Base-by-base conservation (phyloP, 1,140 invertebrate genomes). In the Chionoecetes opilio region DNA sequence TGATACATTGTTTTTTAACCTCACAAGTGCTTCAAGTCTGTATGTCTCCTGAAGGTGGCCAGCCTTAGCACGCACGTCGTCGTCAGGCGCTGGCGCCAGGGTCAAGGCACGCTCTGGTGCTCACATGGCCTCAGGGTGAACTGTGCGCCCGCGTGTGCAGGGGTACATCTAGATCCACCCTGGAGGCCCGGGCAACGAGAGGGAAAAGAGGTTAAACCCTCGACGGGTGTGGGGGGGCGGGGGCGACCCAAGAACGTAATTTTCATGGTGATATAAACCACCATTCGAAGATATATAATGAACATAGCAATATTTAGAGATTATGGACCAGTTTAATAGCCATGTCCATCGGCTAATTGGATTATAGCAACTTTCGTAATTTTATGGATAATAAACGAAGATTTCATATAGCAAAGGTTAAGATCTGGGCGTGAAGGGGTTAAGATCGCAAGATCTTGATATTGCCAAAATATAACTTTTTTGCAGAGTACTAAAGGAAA, bases 21-120 rank as follows among this genome's bases (percentile, higher is more conserved):
- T n/a, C n/a, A n/a, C n/a, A 85, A 93, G 34, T 93, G 82, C 37
- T 86, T 93, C n/a, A 82, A 3, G 82, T 93, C 92, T 14, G 84
- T 38, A 0, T 21, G 37, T 38, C 86, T 82, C 2, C n/a, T n/a
- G 92, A 46, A 93, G 84, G 38, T 35, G 1, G 32, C 32, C 5
- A 34, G 37, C 1, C 38, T 21, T 26, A 46, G 9, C 31, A 93
- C 92, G 5, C n/a, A n/a, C 0, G 92, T 86, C 2, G 41, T n/a
- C 21, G 0, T 29, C 5, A 93, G 37, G 9, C 46, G 35, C 14
- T 93, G n/a, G 92, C 14, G 32, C n/a, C 35, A 93, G 41, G 2
- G 82, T 93, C 31, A 93, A 11, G 21, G 32, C 31, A 84, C 82
- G 17, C 29, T 6, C 35, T 21, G n/a, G 21, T 11, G 11, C 46